Evolutionary conservation across 2,797 vertebrate genomes (phyloP).

Genomic region (Cossypha dichroa): DNA sequence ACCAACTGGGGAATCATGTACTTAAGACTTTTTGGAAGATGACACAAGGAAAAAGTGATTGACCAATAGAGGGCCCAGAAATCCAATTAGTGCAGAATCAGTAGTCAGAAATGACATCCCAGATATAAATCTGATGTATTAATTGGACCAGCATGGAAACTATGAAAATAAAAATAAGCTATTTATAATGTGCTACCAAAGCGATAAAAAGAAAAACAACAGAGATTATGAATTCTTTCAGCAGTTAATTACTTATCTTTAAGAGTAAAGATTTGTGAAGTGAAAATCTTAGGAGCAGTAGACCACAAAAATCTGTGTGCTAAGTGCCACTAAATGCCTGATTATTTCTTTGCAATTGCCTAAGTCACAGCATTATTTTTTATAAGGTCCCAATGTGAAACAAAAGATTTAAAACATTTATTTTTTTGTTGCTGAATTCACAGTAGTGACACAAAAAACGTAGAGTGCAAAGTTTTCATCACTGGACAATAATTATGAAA

Average conservation of each 20-base stretch:
- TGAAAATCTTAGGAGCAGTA: not conserved
- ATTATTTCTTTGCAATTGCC: not conserved
- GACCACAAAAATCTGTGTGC: not conserved
- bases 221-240: not conserved
- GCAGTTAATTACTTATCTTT: constrained; percentile 5
- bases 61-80: constrained; percentile 14
- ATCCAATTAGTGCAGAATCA: constrained; percentile 19
- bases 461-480: not conserved
- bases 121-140: not conserved
- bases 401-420: not conserved
- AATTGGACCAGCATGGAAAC: constrained; percentile 29
- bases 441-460: not conserved
- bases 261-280: not conserved
- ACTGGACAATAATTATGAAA: not conserved
- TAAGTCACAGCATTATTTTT: not conserved
- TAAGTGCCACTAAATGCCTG: not conserved
- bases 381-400: not conserved
- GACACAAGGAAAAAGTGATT: constrained; percentile 47
- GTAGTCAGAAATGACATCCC: not conserved
- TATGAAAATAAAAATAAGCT: constrained; percentile 20
- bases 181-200: not conserved
- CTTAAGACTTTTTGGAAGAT: not conserved
- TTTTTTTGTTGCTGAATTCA: not conserved
- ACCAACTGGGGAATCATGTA: not conserved
- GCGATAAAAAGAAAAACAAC: not conserved